These are phyloP conservation scores for Capromys pilorides DNA, from an alignment of 2,797 vertebrate genomes.

Conservation along the genomic window DNA sequence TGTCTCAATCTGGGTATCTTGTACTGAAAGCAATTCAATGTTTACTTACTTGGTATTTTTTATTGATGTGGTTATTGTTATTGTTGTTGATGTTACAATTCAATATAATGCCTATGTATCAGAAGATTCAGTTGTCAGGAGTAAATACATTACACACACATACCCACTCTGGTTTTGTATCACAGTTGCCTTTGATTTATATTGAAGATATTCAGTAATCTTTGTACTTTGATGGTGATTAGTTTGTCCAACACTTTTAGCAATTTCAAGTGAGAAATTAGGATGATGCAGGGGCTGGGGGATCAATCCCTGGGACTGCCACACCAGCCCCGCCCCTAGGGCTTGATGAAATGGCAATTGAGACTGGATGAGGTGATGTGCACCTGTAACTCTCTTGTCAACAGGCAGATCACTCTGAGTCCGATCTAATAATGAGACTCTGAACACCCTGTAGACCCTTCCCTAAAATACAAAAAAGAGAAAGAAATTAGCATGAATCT, in stretches of 20 bases:
- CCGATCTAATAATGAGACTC: too few species aligned
- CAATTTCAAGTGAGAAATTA: constrained; percentile 81
- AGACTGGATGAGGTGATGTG: too few species aligned
- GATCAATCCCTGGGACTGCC: too few species aligned
- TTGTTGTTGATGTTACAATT: background rate
- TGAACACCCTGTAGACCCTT: too few species aligned
- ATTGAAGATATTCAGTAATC: constrained; percentile 73
- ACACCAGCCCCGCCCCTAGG: too few species aligned
- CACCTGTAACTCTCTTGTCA: too few species aligned
- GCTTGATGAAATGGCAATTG: too few species aligned
- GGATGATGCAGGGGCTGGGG: constrained; percentile 66
- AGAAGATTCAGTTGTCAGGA: background rate
- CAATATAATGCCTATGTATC: background rate
- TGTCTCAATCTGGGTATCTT: background rate
- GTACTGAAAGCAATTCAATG: background rate
- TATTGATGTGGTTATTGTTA: background rate
- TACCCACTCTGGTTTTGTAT: background rate
- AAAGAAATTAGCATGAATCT: too few species aligned
- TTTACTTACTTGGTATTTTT: background rate
- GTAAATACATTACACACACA: background rate
- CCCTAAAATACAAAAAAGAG: too few species aligned
- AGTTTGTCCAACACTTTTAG: constrained; percentile 83
- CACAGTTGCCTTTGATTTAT: constrained; percentile 68
- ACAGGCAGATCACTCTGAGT: too few species aligned
- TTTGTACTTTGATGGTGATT: constrained; percentile 82